Evolutionary conservation across 2,888 invertebrate species (phyloP).

Genomic region (Salticus scenicus): DNA sequence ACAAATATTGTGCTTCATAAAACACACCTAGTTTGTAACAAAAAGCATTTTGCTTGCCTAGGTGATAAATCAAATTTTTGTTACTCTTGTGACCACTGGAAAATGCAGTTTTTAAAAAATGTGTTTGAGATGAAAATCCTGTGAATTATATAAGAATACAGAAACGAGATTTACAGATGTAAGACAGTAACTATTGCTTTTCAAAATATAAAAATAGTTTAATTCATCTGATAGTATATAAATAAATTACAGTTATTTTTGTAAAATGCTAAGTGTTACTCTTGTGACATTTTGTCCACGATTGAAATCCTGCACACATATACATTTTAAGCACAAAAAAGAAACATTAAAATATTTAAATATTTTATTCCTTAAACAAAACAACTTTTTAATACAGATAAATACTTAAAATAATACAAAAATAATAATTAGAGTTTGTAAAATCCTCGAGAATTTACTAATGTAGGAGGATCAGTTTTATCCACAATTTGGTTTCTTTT

Average conservation of each 20-base stretch:
- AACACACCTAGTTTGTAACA: not conserved
- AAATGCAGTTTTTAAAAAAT: not conserved
- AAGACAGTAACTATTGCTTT: not conserved
- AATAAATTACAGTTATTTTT: not conserved
- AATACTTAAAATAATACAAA: not conserved
- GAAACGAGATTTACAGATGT: not conserved
- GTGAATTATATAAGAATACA: not conserved
- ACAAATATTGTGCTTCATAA: not conserved
- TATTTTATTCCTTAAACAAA: not conserved
- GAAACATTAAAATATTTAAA: not conserved
- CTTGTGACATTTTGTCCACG: slow-evolving; percentile 4
- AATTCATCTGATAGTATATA: not conserved
- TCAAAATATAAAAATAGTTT: not conserved
- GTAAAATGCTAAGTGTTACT: not conserved
- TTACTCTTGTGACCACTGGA: slow-evolving; percentile 17
- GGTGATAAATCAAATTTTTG: not conserved
- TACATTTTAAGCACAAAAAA: not conserved
- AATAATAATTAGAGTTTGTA: not conserved
- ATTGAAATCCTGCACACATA: not conserved
- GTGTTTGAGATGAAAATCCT: not conserved
- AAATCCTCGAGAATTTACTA: not conserved
- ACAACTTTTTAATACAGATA: not conserved
- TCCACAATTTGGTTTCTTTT: not conserved
- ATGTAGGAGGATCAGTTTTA: not conserved
- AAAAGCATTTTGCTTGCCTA: not conserved